Evolutionary conservation across 2,888 invertebrate species (phyloP), one percentile per base, ranked within the genome.

Genomic region (Resseliella maxima): DNA sequence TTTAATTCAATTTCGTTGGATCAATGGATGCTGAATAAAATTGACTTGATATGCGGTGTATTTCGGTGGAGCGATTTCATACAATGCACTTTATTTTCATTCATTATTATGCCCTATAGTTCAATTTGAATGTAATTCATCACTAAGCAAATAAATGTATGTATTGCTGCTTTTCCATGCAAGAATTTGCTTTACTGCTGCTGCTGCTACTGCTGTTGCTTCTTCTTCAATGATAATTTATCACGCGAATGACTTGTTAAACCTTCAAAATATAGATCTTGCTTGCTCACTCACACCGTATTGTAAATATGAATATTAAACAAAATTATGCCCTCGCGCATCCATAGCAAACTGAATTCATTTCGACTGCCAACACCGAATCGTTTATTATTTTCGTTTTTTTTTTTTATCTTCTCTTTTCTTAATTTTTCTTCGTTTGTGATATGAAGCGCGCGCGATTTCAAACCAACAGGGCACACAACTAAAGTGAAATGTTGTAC

Each of bases 401-500:
- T n/a, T n/a, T n/a, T n/a, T n/a, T n/a, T n/a, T n/a, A n/a, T n/a
- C n/a, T n/a, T n/a, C n/a, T n/a, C n/a, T n/a, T n/a, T n/a, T n/a
- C n/a, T n/a, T n/a, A n/a, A n/a, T n/a, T n/a, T n/a, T n/a, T n/a
- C n/a, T n/a, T n/a, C n/a, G n/a, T n/a, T n/a, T n/a, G n/a, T n/a
- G 41, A 41, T n/a, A 3, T 27, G 24, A 59, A 5, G 50, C 8
- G 3, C 50, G 50, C 50, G 50, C 21, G 50, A 50, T 50, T 18
- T 18, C 50, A n/a, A n/a, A n/a, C n/a, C n/a, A n/a, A n/a, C n/a
- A n/a, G n/a, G n/a, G n/a, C 72, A 15, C 72, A 24, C 59, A 12
- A 72, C 72, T 3, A 72, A 27, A 35, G 35, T 12, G 35, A 72
- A 83, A 83, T 38, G 83, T 21, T 38, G 83, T 83, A 83, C 83